Conservation (phyloP, 2,797 vertebrate species). For the Phataginus tetradactyla region DNA sequence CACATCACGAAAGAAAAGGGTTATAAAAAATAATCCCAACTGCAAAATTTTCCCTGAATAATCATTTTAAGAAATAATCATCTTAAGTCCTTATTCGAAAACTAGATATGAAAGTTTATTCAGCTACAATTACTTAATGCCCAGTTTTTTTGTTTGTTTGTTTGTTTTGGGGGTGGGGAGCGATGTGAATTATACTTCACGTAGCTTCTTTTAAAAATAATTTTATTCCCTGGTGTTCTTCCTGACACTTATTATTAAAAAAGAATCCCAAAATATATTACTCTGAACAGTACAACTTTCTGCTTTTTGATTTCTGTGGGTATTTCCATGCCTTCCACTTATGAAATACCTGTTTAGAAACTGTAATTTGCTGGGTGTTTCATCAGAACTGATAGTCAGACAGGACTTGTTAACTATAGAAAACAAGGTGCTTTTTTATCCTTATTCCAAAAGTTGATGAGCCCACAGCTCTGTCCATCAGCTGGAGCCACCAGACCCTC, state of each 20-base stretch:
- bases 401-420: not conserved
- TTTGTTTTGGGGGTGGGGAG: not conserved
- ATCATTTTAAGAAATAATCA: constrained; percentile 59
- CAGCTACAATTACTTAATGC: constrained; percentile 47
- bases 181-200: constrained; percentile 37
- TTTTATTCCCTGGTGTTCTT: constrained; percentile 57
- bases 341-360: constrained; percentile 40
- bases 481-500: not conserved
- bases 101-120: constrained; percentile 54
- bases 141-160: no score
- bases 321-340: constrained; percentile 15
- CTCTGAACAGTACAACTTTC: constrained; percentile 35
- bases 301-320: constrained; percentile 47
- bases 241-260: constrained; percentile 59
- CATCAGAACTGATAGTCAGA: constrained; percentile 24
- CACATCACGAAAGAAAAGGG: constrained; percentile 38
- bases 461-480: not conserved
- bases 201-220: constrained; percentile 56
- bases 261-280: constrained; percentile 51
- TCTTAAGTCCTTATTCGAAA: constrained; percentile 54
- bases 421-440: constrained; percentile 27
- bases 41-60: constrained; percentile 62
- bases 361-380: not conserved
- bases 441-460: not conserved
- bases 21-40: constrained; percentile 70